phyloP scores from a whole-genome alignment of 35 echinoderm and acorn worm species.

The Anneissia japonica region DNA sequence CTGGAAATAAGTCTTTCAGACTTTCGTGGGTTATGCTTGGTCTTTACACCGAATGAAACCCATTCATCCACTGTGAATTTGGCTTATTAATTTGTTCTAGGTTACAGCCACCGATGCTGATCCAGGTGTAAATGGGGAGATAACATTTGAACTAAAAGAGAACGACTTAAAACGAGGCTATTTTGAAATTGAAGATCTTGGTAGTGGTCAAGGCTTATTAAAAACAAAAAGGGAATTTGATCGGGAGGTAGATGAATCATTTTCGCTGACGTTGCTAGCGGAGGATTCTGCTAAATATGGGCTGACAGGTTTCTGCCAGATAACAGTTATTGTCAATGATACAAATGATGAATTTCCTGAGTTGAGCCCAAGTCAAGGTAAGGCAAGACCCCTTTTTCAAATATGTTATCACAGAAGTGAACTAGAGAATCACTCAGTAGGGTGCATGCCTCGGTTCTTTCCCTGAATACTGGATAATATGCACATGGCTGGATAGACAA shows the following conservation, averaged over 20 bases:
- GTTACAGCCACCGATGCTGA: constrained; percentile 77
- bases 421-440: too few species aligned
- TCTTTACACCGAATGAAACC: too few species aligned
- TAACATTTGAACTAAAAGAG: constrained; percentile 31
- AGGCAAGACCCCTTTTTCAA: too few species aligned
- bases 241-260: constrained; percentile 37
- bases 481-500: too few species aligned
- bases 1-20: too few species aligned
- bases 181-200: constrained; percentile 50
- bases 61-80: not conserved
- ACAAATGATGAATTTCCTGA: constrained; percentile 59
- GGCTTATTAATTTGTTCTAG: too few species aligned
- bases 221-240: constrained; percentile 26
- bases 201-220: constrained; percentile 33
- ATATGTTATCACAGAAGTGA: too few species aligned
- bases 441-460: too few species aligned
- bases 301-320: constrained; percentile 54
- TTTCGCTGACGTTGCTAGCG: constrained; percentile 34
- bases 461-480: too few species aligned
- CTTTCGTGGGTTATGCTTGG: not conserved
- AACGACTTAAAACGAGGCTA: constrained; percentile 14
- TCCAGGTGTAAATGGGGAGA: constrained; percentile 61
- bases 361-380: not conserved
- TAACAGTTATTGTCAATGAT: constrained; percentile 57
- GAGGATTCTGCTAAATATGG: constrained; percentile 45